phyloP scores from a whole-genome alignment of 1,140 invertebrate genomes.

The Drosophila carrolli region DNA sequence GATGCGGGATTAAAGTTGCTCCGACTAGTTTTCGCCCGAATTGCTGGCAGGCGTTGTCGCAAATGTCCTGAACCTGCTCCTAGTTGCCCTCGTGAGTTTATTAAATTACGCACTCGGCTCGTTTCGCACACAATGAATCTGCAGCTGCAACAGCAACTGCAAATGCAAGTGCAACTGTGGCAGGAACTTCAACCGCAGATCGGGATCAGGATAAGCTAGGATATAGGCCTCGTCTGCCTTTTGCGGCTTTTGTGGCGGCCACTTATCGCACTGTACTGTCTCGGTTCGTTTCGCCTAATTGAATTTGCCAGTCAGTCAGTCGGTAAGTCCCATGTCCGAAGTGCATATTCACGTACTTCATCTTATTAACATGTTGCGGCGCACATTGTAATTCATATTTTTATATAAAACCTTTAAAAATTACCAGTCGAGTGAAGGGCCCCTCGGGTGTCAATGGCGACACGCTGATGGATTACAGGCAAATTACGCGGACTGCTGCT shows the following conservation, averaged over 20 bases:
- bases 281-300: slow-evolving; percentile 50
- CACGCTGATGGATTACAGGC: slow-evolving; percentile 75
- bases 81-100: slow-evolving; percentile 51
- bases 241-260: slow-evolving; percentile 50
- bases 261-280: slow-evolving; percentile 67
- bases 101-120: slow-evolving; percentile 78
- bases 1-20: slow-evolving; percentile 42
- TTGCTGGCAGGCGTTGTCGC: slow-evolving; percentile 60
- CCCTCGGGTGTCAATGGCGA: slow-evolving; percentile 62
- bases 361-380: slow-evolving; percentile 79
- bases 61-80: slow-evolving; percentile 42
- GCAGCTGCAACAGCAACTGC: slow-evolving; percentile 47
- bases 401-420: slow-evolving; percentile 39
- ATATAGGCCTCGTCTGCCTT: slow-evolving; percentile 26
- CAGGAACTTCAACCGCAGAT: slow-evolving; percentile 30
- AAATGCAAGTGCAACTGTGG: slow-evolving; percentile 27
- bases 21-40: slow-evolving; percentile 48
- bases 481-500: slow-evolving; percentile 53
- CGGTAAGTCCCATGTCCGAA: slow-evolving; percentile 7
- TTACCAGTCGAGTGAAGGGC: neutral
- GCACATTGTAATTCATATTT: slow-evolving; percentile 70
- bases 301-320: slow-evolving; percentile 54
- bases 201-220: slow-evolving; percentile 55
- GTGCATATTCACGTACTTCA: slow-evolving; percentile 62
- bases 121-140: slow-evolving; percentile 71